phyloP scores from a whole-genome alignment of 2,888 invertebrate species.

The Parascotia fuliginaria region DNA sequence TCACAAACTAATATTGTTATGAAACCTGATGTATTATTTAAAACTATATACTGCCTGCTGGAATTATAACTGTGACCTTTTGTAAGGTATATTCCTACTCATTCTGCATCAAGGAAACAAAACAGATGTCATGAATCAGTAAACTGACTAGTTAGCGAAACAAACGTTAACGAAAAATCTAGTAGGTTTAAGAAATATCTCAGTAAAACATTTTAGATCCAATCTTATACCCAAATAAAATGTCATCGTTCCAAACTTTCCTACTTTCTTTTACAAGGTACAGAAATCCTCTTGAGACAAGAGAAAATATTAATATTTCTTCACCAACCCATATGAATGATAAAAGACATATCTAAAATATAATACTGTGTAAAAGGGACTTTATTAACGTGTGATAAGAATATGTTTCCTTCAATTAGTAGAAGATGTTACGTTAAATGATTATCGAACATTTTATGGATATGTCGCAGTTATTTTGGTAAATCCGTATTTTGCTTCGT shows the following conservation, averaged over 20 bases:
- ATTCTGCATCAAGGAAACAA: no score
- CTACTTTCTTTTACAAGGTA: conserved; percentile 22
- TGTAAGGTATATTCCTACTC: no score
- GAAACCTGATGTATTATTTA: no score
- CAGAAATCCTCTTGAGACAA: conserved; percentile 29
- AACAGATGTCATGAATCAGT: no score
- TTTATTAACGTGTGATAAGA: no score
- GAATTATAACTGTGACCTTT: no score
- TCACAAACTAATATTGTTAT: no score
- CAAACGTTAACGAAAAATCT: no score
- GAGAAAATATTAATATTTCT: conserved; percentile 40
- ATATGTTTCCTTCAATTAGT: conserved; percentile 9
- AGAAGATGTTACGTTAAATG: conserved; percentile 32
- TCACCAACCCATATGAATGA: conserved; percentile 30
- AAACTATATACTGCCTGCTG: no score
- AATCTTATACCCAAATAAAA: conserved; percentile 1
- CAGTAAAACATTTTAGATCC: background rate
- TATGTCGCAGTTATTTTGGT: conserved; percentile 43
- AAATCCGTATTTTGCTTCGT: conserved; percentile 47
- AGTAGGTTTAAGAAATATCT: background rate
- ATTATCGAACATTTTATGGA: conserved; percentile 48
- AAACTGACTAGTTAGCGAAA: no score
- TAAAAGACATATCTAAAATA: conserved; percentile 45
- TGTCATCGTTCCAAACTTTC: conserved; percentile 15
- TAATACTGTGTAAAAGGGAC: no score